A percentile compares a stretch with the other conserved stretches of the same genome.
Conservation (phyloP, 2,113 vertebrate species). For the Parus major region DNA sequence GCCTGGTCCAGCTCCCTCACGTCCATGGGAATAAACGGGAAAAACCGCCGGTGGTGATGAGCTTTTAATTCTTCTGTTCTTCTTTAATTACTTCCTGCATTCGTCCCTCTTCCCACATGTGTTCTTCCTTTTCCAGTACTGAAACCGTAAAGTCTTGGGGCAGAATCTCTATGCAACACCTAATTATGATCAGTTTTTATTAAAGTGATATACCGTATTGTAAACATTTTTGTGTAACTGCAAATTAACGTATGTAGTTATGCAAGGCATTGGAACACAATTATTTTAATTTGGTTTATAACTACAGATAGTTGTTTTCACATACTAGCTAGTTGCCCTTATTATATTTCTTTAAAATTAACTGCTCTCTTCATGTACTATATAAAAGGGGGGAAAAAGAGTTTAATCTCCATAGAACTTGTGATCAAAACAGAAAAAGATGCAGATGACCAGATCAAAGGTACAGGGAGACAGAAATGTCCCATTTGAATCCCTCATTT, state of each 20-base stretch:
- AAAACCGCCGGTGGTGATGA: not conserved
- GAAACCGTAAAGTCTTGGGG: not conserved
- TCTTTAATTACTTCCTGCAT: not conserved
- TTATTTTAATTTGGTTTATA: not conserved
- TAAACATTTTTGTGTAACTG: not conserved
- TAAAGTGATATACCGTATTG: not conserved
- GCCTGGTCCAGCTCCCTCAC: not conserved
- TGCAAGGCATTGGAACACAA: not conserved
- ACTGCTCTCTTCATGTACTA: rapidly evolving
- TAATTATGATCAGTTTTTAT: not conserved
- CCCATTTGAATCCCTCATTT: not conserved
- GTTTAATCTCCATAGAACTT: not conserved
- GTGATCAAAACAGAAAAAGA: not conserved
- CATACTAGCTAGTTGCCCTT: not conserved
- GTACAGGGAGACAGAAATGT: not conserved
- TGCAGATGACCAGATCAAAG: not conserved
- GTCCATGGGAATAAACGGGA: rapidly evolving
- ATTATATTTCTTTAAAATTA: not conserved
- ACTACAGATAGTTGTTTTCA: not conserved
- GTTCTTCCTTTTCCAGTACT: not conserved
- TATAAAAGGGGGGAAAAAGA: rapidly evolving
- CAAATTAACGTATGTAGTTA: not conserved
- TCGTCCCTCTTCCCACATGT: rapidly evolving
- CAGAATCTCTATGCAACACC: not conserved
- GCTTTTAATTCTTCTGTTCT: not conserved